phyloP scores from a whole-genome alignment of 1,140 invertebrate species.

The Calycopis cecrops region DNA sequence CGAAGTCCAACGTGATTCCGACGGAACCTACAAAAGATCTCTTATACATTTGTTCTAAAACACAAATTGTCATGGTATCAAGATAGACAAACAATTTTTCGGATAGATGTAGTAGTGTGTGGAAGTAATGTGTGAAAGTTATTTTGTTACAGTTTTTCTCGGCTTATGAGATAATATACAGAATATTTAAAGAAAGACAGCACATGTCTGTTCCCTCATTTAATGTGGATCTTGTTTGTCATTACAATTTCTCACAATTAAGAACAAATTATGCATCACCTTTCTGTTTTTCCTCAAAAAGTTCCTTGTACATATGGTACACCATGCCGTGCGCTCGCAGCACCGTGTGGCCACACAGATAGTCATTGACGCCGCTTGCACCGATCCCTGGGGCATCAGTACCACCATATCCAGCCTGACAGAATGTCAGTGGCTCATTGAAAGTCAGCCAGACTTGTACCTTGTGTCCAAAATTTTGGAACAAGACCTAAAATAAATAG shows the following conservation, averaged over 20 bases:
- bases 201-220: too few species aligned
- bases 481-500: constrained; percentile 58
- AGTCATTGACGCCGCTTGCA: constrained; percentile 59
- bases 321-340: constrained; percentile 62
- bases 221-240: too few species aligned
- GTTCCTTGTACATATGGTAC: constrained; percentile 51
- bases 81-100: too few species aligned
- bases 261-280: constrained; percentile 24
- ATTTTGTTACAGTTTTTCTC: too few species aligned
- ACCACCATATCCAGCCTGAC: constrained; percentile 62
- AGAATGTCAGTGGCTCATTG: constrained; percentile 72
- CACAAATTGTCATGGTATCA: too few species aligned
- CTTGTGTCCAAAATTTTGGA: constrained; percentile 76
- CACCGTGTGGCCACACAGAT: constrained; percentile 68
- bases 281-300: constrained; percentile 39
- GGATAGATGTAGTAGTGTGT: too few species aligned
- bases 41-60: constrained; percentile 1
- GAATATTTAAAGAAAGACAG: too few species aligned
- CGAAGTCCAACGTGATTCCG: constrained; percentile 74
- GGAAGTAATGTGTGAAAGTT: too few species aligned
- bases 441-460: constrained; percentile 75
- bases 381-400: constrained; percentile 61
- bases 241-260: too few species aligned
- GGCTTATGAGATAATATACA: too few species aligned
- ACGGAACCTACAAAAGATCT: constrained; percentile 32